Evolutionary conservation across 1,140 invertebrate species (phyloP).

Genomic region (Periplaneta americana): DNA sequence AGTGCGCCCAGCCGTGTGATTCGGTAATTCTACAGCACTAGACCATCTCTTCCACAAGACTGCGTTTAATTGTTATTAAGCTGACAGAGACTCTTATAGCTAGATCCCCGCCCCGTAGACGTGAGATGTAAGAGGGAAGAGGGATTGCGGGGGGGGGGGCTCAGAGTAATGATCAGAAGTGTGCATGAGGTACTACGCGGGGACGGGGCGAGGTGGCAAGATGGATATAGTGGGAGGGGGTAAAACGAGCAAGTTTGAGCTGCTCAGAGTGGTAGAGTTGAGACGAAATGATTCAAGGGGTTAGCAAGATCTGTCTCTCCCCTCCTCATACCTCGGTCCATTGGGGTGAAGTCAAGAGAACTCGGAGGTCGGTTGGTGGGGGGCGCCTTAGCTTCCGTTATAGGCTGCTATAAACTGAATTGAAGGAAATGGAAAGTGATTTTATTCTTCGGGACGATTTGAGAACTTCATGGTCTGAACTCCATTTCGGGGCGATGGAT

Average conservation of each 20-base stretch:
- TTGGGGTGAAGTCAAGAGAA: neutral
- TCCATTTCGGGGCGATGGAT: neutral
- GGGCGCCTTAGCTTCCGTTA: neutral
- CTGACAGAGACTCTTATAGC: conserved; percentile 4
- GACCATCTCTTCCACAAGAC: conserved; percentile 9
- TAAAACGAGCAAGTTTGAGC: neutral
- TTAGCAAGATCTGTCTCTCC: neutral
- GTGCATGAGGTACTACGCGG: neutral
- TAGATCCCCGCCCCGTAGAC: neutral
- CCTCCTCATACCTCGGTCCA: neutral
- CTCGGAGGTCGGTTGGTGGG: neutral
- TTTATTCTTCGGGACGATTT: neutral
- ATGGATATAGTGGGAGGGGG: neutral
- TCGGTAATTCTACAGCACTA: conserved; percentile 7
- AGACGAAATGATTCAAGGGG: neutral
- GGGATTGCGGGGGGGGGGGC: neutral
- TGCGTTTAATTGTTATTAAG: conserved; percentile 8
- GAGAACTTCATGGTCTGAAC: neutral
- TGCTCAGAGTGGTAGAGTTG: neutral
- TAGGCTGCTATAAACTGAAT: neutral
- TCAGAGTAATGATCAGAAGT: conserved; percentile 4
- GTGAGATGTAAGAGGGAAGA: neutral
- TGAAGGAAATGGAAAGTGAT: neutral
- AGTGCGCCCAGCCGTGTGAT: neutral
- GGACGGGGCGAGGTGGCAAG: neutral